These are phyloP conservation scores for Rhyacichthys aspro DNA, from an alignment of 2,797 vertebrate species.

Conservation along the genomic window DNA sequence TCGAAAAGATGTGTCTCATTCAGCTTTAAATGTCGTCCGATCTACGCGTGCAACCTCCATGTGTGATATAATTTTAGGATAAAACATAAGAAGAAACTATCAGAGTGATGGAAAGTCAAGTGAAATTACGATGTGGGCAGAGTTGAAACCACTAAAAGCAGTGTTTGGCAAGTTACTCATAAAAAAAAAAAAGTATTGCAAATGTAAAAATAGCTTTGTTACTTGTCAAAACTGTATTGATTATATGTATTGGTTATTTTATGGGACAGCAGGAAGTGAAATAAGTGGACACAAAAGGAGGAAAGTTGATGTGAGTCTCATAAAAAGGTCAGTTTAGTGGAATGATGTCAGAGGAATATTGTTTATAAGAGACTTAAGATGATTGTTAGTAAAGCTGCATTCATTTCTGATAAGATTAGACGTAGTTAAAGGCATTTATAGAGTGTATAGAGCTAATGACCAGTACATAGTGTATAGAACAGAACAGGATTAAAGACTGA, in stretches of 20 bases:
- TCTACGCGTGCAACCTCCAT: conserved; percentile 26
- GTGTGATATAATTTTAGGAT: conserved; percentile 20
- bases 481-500: conserved; percentile 25
- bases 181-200: too few species aligned
- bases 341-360: too few species aligned
- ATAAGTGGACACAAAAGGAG: too few species aligned
- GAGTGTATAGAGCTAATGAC: neutral
- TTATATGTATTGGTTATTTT: neutral
- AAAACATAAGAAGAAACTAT: neutral
- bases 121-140: too few species aligned
- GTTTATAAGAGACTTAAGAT: too few species aligned
- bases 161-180: neutral
- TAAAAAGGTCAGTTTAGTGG: too few species aligned
- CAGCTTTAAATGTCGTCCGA: conserved; percentile 43
- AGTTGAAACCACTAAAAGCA: neutral
- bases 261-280: neutral
- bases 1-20: conserved; percentile 51
- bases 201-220: neutral
- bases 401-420: neutral
- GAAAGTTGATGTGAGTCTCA: too few species aligned
- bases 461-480: neutral
- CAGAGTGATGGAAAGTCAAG: too few species aligned
- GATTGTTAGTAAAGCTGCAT: too few species aligned
- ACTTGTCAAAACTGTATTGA: neutral
- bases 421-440: too few species aligned